These are phyloP conservation scores for Lepus oiostolus DNA, from an alignment of 2,797 vertebrate species.

Conservation along the genomic window DNA sequence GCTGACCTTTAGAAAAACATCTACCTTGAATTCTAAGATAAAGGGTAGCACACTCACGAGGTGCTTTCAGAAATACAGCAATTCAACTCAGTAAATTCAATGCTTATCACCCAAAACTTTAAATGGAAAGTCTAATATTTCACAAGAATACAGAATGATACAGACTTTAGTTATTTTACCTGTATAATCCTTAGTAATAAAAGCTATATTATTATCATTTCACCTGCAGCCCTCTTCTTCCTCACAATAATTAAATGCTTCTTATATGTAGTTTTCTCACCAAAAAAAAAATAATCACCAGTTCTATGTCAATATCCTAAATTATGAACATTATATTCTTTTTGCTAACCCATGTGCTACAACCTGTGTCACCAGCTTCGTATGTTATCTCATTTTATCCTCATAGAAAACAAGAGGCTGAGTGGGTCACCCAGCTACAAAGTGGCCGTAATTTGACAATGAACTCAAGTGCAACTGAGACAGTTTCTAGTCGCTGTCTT, in stretches of 20 bases:
- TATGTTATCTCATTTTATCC: background rate
- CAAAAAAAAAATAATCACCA: slow-evolving; percentile 1
- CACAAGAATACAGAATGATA: background rate
- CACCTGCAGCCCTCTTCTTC: background rate
- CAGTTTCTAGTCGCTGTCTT: background rate
- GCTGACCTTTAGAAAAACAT: slow-evolving; percentile 75
- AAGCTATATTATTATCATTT: slow-evolving; percentile 39
- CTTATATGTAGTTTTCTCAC: background rate
- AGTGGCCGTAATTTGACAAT: background rate
- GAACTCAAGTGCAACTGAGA: background rate
- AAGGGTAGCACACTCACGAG: slow-evolving; percentile 36
- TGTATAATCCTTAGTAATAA: background rate
- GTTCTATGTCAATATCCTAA: slow-evolving; percentile 33
- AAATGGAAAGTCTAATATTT: slow-evolving; percentile 40
- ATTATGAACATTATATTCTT: background rate
- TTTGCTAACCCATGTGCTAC: background rate
- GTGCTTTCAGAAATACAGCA: slow-evolving; percentile 56
- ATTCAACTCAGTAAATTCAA: slow-evolving; percentile 35
- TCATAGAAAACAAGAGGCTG: background rate
- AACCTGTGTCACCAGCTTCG: background rate
- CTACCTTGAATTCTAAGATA: slow-evolving; percentile 58
- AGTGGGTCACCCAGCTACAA: background rate
- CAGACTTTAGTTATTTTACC: background rate
- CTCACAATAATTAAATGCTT: slow-evolving; percentile 11
- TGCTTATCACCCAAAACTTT: background rate